Base-by-base conservation (phyloP, 1,140 invertebrate species). In the Ceratina japonica region DNA sequence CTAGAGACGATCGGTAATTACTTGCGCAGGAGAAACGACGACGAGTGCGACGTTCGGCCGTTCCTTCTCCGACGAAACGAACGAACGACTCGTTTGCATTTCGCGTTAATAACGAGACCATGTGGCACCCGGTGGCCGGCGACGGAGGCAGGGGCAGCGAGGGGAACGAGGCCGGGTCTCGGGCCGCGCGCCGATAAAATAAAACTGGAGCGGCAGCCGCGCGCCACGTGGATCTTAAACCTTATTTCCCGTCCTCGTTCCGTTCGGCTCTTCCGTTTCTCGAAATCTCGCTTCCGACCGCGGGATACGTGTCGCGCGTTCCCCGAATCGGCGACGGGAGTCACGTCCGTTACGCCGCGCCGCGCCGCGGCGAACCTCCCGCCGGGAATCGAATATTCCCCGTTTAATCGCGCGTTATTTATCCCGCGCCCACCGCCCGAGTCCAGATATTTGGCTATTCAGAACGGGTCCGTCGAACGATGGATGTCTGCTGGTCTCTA, bases 71-170 rank as follows among this genome's bases (percentile, higher is more conserved):
- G 54, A 56, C 16, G 54, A n/a, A 83, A 77, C 51, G 51, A 52
- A 62, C 24, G 84, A 84, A 85, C 76, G 83, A 70, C 76, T 86
- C 80, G 76, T 85, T 82, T 86, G 84, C 80, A 82, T 82, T 82
- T 85, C 80, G 79, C 83, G 83, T 86, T 86, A 80, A 86, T 86
- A 85, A 86, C 84, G 70, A 76, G 76, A 86, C 76, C 80, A 85
- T 82, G 84, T 79, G 84, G 83, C 74, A 78, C 80, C 65, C 3
- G 51, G 75, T 70, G 79, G 68, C 20, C 20, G 4, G 27, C 4
- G 27, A 31, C 27, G 27, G 27, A 2, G 27, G 27, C 27, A 31
- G 27, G 7, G 12, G 16, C 18, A 27, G 22, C 2, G 12, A 5
- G 15, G 27, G 69, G 81, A 74, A 70, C 68, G 83, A 44, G 65